These are phyloP conservation scores for Bergia sp. DNA, from an alignment of 92 coral and sea anemone species.

Conservation along the genomic window DNA sequence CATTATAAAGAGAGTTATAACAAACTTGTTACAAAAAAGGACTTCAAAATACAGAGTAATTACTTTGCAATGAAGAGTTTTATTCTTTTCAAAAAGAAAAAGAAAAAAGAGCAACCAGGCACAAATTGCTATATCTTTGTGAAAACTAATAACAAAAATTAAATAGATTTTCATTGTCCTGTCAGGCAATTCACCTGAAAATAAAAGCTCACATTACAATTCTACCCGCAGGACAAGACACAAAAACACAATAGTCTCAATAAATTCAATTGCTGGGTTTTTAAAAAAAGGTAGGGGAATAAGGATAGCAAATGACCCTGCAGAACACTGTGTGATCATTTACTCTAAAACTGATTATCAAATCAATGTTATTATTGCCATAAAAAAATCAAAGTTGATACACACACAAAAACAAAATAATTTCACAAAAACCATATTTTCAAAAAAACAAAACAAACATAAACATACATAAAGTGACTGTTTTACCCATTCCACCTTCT, in stretches of 20 bases:
- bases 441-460: background rate
- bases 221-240: background rate
- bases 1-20: no score
- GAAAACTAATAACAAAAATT: no score
- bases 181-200: background rate
- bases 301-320: background rate
- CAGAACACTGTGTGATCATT: background rate
- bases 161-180: background rate
- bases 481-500: no score
- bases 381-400: background rate
- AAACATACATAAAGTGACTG: background rate
- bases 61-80: no score
- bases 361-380: background rate
- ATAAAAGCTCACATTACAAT: background rate
- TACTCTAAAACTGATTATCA: background rate
- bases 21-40: no score
- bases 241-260: background rate
- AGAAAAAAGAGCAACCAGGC: no score
- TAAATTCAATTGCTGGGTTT: background rate
- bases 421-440: background rate
- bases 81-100: no score
- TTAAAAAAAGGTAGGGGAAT: background rate
- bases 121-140: no score
- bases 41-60: no score
- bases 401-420: background rate